Conservation (phyloP, 1,140 invertebrate genomes). For the Nomia melanderi region DNA sequence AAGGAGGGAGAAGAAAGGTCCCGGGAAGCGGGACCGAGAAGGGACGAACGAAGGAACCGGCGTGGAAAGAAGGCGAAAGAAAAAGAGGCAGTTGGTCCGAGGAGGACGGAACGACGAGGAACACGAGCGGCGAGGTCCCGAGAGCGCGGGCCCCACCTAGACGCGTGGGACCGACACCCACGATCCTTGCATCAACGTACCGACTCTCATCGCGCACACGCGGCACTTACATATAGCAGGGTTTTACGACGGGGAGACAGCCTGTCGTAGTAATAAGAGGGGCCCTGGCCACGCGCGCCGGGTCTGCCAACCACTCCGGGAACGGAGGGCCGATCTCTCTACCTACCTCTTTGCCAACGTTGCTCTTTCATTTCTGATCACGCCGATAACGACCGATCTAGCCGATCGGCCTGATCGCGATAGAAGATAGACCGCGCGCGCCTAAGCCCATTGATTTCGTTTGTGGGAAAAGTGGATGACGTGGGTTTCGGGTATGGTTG, state of each 20-base stretch:
- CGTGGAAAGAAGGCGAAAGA: conserved; percentile 41
- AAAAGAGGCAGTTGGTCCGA: conserved; percentile 34
- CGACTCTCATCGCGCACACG: conserved; percentile 65
- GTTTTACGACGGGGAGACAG: conserved; percentile 69
- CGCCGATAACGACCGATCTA: conserved; percentile 57
- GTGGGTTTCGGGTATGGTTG: neutral
- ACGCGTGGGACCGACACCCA: conserved; percentile 77
- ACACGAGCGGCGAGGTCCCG: conserved; percentile 54
- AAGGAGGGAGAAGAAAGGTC: neutral
- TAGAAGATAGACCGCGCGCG: conserved; percentile 22
- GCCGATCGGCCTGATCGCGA: conserved; percentile 17
- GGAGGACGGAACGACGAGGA: conserved; percentile 46
- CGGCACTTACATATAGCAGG: conserved; percentile 63
- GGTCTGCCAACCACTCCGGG: conserved; percentile 62
- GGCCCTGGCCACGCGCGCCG: conserved; percentile 73
- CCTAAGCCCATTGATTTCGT: neutral
- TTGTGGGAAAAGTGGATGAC: neutral
- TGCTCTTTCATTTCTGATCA: conserved; percentile 61
- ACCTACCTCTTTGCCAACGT: conserved; percentile 41
- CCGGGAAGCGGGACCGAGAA: conserved; percentile 26
- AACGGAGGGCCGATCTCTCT: conserved; percentile 49
- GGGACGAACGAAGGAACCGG: conserved; percentile 6
- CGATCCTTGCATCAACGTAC: conserved; percentile 69
- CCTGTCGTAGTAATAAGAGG: conserved; percentile 68
- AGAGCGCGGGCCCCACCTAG: conserved; percentile 70